Conservation (phyloP, 2,888 invertebrate genomes). For the Amiota minor region DNA sequence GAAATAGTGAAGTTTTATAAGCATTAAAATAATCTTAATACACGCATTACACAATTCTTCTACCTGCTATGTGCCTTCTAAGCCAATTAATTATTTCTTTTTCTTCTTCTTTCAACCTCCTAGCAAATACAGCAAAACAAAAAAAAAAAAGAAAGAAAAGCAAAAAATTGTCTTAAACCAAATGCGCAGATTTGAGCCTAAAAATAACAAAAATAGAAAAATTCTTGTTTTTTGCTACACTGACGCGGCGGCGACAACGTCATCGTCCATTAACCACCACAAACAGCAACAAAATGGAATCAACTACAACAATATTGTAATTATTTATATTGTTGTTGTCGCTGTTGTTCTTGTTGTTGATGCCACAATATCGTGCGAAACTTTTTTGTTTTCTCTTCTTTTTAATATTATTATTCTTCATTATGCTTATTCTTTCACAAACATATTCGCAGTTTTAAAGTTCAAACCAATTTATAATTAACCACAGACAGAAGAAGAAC, state of each 20-base stretch:
- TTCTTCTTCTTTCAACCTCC: too few species aligned
- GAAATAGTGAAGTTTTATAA: not conserved
- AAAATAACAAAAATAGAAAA: constrained; percentile 11
- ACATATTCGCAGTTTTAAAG: not conserved
- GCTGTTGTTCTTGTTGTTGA: not conserved
- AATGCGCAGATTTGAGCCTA: not conserved
- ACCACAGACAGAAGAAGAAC: not conserved
- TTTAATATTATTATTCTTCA: constrained; percentile 6
- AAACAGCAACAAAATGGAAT: not conserved
- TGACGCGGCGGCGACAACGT: constrained; percentile 14
- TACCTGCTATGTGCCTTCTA: too few species aligned
- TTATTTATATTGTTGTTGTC: not conserved
- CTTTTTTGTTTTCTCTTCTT: not conserved
- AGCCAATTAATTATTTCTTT: too few species aligned
- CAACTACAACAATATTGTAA: too few species aligned
- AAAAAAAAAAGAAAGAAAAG: too few species aligned
- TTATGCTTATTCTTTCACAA: not conserved
- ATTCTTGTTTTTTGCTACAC: too few species aligned
- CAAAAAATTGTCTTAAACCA: too few species aligned
- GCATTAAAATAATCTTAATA: too few species aligned
- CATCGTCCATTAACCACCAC: constrained; percentile 44
- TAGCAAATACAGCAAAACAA: too few species aligned
- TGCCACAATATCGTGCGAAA: constrained; percentile 13
- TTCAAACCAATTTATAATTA: not conserved
- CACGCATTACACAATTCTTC: too few species aligned